Base-by-base conservation (phyloP, 2,797 vertebrate genomes). In the Enteromius radiatus region DNA sequence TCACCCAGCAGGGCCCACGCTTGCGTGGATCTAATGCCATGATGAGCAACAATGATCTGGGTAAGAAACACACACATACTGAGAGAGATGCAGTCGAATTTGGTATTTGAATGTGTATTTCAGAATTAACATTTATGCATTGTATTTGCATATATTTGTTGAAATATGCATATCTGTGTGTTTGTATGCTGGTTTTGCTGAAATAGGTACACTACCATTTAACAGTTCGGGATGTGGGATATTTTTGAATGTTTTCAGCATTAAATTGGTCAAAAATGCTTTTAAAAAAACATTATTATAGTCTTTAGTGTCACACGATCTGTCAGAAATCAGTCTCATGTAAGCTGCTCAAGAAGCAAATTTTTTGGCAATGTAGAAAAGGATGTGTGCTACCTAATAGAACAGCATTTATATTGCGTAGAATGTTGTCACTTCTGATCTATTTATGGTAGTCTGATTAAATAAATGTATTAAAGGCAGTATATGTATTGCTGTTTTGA, bases 1-100 rank as follows among this genome's bases (percentile, higher is more conserved):
- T 99, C 89, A 99, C 98, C 74, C 98, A 99, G 93, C 98, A 98
- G 93, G 98, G 98, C 17, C 98, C 98, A 0, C 95, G 98, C 80
- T 95, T 99, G 74, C 94, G 98, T 0, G 96, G 97, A 10, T 98
- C 98, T 86, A 99, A 99, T 0, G 97, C 98, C 73, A 98, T 99
- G 97, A 99, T 99, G 97, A 99, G 89, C 91, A 99, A 99, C 94
- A 99, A 99, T 0, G 98, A 99, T 89, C 92, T 99, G 82, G 98
- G 98, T 99, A 91, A 94, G 49, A 61, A 64, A 45, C 23, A 23
- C 75, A 76, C 38, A 31, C 28, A 43, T 47, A 26, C 41, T 28
- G 9, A 67, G 31, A 38, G 5, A 21, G 36, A 26, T 5, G 10
- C 1, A 17, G 14, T 80, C 17, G 1, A 21, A 5, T 49, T 45